Conservation (phyloP, 2,113 vertebrate genomes). For the Odocoileus virginianus region DNA sequence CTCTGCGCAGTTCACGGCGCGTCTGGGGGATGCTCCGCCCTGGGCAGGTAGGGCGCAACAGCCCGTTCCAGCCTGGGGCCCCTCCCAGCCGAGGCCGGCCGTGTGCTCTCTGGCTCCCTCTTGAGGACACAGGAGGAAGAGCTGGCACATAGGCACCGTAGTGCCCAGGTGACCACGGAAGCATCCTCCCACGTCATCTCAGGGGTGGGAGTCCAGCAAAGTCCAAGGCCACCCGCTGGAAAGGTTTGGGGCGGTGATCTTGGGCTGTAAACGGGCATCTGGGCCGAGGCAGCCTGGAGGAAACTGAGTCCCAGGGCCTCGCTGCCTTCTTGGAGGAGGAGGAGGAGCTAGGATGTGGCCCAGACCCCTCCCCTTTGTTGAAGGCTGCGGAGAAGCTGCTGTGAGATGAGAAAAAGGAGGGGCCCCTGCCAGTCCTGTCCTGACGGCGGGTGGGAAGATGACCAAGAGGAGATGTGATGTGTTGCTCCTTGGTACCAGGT, state of each 20-base stretch:
- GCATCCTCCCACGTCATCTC: neutral
- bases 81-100: neutral
- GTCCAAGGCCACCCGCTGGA: neutral
- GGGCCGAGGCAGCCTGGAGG: neutral
- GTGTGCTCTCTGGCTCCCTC: neutral
- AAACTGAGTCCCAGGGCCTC: neutral
- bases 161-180: neutral
- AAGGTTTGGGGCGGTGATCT: neutral
- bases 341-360: neutral
- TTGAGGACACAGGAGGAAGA: neutral
- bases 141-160: neutral
- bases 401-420: neutral
- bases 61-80: rapidly evolving
- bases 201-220: neutral
- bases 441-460: neutral
- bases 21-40: neutral
- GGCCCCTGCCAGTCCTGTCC: neutral
- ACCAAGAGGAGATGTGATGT: neutral
- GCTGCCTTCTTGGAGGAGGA: neutral
- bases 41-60: neutral
- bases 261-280: neutral
- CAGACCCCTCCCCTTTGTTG: neutral
- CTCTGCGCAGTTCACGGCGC: rapidly evolving
- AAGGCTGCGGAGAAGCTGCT: conserved; percentile 4
- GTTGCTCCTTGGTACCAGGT: neutral